These are phyloP conservation scores for Chloroclysta siterata DNA, from an alignment of 2,888 invertebrate species.

Conservation along the genomic window DNA sequence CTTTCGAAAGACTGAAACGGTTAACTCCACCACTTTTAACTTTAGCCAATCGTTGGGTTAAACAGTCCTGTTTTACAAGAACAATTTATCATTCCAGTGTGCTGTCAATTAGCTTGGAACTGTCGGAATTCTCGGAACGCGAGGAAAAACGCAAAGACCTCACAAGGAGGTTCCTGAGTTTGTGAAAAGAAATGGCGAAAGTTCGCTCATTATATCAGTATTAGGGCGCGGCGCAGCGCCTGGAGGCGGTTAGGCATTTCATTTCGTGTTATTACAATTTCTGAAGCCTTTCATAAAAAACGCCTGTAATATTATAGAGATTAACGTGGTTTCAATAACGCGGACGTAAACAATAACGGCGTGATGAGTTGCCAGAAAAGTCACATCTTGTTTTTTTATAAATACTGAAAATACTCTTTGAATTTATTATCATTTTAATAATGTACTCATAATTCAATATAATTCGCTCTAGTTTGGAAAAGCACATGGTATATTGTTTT, in stretches of 20 bases:
- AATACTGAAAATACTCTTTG: neutral
- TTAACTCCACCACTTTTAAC: constrained; percentile 35
- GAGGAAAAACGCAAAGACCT: constrained; percentile 49
- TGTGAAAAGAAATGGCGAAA: constrained; percentile 74
- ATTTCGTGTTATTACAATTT: constrained; percentile 27
- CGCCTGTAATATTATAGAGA: neutral
- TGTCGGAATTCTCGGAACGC: constrained; percentile 33
- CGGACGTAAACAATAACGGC: neutral
- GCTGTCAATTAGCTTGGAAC: constrained; percentile 31
- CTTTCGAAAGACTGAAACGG: constrained; percentile 7
- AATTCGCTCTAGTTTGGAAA: no score
- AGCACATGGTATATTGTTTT: no score
- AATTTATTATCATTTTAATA: no score
- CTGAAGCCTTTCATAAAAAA: constrained; percentile 3
- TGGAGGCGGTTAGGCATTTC: constrained; percentile 12
- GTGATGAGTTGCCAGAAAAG: neutral
- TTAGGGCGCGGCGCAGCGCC: constrained; percentile 53
- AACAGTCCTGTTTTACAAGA: constrained; percentile 28
- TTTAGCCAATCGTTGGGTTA: constrained; percentile 30
- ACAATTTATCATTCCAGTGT: constrained; percentile 28
- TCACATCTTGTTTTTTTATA: neutral
- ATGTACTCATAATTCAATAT: no score
- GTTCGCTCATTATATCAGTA: constrained; percentile 76
- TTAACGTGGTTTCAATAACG: neutral
- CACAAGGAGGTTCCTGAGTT: constrained; percentile 57